Percentiles rank a stretch among this genome's conserved stretches.
These are phyloP conservation scores for Ptychobarbus kaznakovi DNA, from an alignment of 2,797 vertebrate genomes.

Conservation along the genomic window DNA sequence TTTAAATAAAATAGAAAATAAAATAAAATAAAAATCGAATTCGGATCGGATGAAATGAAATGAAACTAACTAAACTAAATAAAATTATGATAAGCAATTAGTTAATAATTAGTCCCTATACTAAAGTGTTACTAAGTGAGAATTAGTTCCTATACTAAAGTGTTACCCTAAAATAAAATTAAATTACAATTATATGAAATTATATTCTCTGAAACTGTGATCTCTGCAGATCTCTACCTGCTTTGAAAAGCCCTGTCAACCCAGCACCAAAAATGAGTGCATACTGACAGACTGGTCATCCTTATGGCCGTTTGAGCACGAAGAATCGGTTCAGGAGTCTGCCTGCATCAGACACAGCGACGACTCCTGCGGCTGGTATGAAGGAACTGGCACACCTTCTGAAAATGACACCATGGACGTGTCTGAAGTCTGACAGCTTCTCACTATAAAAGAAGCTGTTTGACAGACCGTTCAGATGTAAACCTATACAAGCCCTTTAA, in stretches of 20 bases:
- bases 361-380: conserved; percentile 90
- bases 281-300: conserved; percentile 88
- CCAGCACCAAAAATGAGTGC: conserved; percentile 84
- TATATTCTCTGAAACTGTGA: neutral
- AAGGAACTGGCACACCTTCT: conserved; percentile 76
- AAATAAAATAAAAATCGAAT: too few relatives aligned
- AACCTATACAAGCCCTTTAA: neutral
- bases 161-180: too few relatives aligned
- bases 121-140: too few relatives aligned
- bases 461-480: neutral
- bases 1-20: too few relatives aligned
- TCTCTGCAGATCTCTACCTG: conserved; percentile 87
- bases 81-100: too few relatives aligned
- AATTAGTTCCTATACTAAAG: too few relatives aligned
- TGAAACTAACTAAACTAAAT: too few relatives aligned
- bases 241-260: conserved; percentile 82
- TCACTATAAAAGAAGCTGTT: neutral
- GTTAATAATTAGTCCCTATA: too few relatives aligned
- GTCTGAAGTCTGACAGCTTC: conserved; percentile 83
- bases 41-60: too few relatives aligned
- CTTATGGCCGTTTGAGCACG: conserved; percentile 30
- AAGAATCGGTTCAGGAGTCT: conserved; percentile 87
- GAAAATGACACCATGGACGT: conserved; percentile 88
- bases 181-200: too few relatives aligned
- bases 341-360: conserved; percentile 88